Conservation (phyloP, 2,888 invertebrate genomes). For the Tenthredo notha region DNA sequence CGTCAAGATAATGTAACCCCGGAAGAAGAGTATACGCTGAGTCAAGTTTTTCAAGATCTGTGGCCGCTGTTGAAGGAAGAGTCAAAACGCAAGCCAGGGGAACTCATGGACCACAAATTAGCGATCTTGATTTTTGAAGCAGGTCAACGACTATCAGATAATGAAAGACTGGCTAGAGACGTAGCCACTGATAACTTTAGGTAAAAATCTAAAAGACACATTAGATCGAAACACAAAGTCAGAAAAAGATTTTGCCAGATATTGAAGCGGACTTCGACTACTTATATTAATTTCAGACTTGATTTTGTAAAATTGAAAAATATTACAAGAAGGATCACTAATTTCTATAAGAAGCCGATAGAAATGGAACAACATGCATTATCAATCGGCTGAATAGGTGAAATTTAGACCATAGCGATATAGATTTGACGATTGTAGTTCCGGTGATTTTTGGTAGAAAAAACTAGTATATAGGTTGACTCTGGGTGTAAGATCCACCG, state of each 20-base stretch:
- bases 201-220: background rate
- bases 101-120: conserved; percentile 52
- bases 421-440: conserved; percentile 5
- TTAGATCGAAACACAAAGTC: conserved; percentile 46
- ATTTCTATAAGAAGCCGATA: no score
- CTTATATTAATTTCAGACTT: background rate
- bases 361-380: background rate
- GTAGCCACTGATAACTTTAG: background rate
- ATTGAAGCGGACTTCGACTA: background rate
- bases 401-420: background rate
- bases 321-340: background rate
- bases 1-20: background rate
- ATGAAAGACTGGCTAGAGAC: background rate
- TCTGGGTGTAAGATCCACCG: background rate
- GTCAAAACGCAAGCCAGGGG: conserved; percentile 13
- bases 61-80: conserved; percentile 51
- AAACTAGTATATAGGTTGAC: background rate
- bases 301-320: background rate
- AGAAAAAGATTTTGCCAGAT: background rate
- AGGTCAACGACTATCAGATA: conserved; percentile 36
- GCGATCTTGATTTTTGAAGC: conserved; percentile 56
- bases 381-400: background rate
- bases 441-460: background rate
- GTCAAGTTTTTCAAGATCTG: conserved; percentile 39
- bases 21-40: conserved; percentile 6